Conservation (phyloP, 2,113 vertebrate genomes). For the Hypocryptadius cinnamomeus region DNA sequence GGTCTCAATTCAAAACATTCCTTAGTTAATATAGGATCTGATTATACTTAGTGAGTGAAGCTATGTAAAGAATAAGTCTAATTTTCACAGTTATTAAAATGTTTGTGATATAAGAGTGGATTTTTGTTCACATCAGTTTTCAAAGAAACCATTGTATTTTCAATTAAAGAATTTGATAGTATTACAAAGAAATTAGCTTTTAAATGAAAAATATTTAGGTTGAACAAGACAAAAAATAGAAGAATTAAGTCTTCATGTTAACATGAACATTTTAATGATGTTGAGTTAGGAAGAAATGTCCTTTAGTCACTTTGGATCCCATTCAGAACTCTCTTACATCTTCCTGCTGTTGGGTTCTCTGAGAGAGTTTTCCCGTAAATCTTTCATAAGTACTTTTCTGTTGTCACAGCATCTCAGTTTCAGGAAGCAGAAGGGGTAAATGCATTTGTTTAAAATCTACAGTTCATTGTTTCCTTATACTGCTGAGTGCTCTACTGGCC, state of each 20-base stretch:
- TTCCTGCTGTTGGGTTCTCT: not conserved
- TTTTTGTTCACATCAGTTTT: conserved; percentile 18
- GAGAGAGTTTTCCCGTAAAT: not conserved
- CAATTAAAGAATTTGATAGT: not conserved
- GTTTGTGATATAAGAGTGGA: not conserved
- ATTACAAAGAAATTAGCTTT: not conserved
- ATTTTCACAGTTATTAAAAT: not conserved
- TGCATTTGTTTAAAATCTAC: not conserved
- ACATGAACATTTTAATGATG: not conserved
- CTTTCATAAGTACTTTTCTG: not conserved
- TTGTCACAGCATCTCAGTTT: not conserved
- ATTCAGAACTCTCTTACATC: not conserved
- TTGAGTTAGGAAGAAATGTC: not conserved
- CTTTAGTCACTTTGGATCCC: not conserved
- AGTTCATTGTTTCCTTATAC: not conserved
- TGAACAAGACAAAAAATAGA: not conserved
- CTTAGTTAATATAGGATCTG: not conserved
- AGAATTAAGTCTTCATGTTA: not conserved
- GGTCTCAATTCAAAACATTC: not conserved
- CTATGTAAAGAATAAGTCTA: not conserved
- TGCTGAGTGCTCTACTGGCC: not conserved
- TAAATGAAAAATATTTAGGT: not conserved
- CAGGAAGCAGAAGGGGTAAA: not conserved
- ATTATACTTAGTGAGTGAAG: not conserved
- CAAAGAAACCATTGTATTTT: conserved; percentile 3